Base-by-base conservation (phyloP, 35 echinoderm and acorn worm genomes). In the Antedon bifida region DNA sequence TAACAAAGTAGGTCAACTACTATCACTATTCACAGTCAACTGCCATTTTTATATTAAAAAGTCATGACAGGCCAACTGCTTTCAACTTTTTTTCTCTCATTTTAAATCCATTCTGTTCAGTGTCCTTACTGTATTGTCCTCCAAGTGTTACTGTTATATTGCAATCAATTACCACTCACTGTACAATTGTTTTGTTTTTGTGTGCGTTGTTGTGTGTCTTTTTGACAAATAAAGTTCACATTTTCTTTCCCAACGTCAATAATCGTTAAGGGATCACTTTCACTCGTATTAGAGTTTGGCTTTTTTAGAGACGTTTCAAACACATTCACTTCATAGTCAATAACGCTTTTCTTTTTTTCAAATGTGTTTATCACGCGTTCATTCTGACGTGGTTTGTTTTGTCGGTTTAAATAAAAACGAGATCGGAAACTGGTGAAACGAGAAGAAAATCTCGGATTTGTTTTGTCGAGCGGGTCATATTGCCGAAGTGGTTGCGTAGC, bases 401-500 rank as follows among this genome's bases (percentile, higher is more conserved):
- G 1, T 64, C 10, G 9, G 1, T 26, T 11, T 64, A 64, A 64
- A 26, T 64, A 64, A 64, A 64, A 64, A 2, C 51, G 51, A 26
- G 51, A 64, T 26, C 51, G 9, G 26, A 64, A 64, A 23, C 51
- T 64, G 9, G 51, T 64, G 23, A 64, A 64, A 16, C 51, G 9
- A 26, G 51, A 19, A 26, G 51, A 64, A 64, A 19, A 64, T 64
- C 26, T 8, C 19, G 51, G 51, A 10, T 64, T 10, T 64, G 51
- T 26, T 64, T 26, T 64, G 1, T 64, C 51, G 23, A 64, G 9
- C 26, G 51, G 51, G 26, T 64, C 26, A 21, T 64, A 64, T 64
- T 26, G 51, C 30, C 95, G 83, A 81, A 99, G 92, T 19, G 95
- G 95, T 74, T 99, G 95, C 26, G 95, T 99, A 7, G 95, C 95